A percentile compares a stretch with the other conserved stretches of the same genome.
These are phyloP conservation scores for Poeciliopsis presidionis DNA, from an alignment of 2,797 vertebrate genomes.

Conservation along the genomic window DNA sequence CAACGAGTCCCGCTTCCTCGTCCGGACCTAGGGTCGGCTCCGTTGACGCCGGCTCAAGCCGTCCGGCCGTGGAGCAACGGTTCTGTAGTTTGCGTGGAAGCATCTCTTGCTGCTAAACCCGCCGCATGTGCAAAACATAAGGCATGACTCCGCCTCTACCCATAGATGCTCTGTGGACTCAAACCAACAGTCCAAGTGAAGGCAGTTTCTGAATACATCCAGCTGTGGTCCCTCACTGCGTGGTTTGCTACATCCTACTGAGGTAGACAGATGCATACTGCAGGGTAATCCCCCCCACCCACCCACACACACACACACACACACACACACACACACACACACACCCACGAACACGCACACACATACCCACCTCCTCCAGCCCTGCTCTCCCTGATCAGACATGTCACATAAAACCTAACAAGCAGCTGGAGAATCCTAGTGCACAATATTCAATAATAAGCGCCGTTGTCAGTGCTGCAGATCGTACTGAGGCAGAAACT, in stretches of 20 bases:
- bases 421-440: constrained; percentile 66
- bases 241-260: constrained; percentile 64
- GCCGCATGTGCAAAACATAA: constrained; percentile 40
- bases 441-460: constrained; percentile 51
- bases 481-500: constrained; percentile 25
- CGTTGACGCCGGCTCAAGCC: background rate
- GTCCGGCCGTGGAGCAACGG: background rate
- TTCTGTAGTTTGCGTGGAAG: constrained; percentile 16
- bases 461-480: background rate
- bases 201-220: constrained; percentile 73
- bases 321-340: no score
- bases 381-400: constrained; percentile 60
- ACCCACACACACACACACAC: no score
- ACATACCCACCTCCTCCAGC: background rate
- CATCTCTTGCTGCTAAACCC: constrained; percentile 47
- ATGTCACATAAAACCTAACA: constrained; percentile 49
- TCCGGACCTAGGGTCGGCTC: background rate
- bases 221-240: constrained; percentile 40
- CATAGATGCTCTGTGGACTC: constrained; percentile 1
- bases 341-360: no score
- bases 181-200: constrained; percentile 53
- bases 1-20: background rate
- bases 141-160: background rate
- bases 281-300: constrained; percentile 59
- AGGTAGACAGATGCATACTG: constrained; percentile 73